phyloP scores from a whole-genome alignment of 2,888 invertebrate species.

The Cosmia pyralina region DNA sequence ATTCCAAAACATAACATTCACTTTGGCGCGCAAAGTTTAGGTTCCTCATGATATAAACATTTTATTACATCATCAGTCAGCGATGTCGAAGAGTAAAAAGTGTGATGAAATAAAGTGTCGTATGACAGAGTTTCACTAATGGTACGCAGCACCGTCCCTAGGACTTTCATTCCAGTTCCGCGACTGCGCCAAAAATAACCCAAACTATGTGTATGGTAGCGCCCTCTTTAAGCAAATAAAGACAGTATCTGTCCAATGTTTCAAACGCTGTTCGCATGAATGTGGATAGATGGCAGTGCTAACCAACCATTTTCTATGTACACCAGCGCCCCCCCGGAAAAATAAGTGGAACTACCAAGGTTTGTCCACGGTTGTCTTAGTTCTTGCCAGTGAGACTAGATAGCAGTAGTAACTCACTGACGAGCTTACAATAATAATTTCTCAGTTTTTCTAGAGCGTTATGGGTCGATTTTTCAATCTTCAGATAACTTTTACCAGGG shows the following conservation, averaged over 20 bases:
- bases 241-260: too few relatives aligned
- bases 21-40: not conserved
- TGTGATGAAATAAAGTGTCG: not conserved
- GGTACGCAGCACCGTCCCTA: too few relatives aligned
- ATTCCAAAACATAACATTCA: not conserved
- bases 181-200: not conserved
- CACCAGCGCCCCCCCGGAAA: constrained; percentile 11
- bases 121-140: not conserved
- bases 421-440: not conserved
- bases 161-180: not conserved
- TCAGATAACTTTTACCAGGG: too few relatives aligned
- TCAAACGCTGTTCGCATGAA: not conserved
- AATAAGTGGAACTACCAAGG: not conserved
- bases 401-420: not conserved
- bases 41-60: not conserved
- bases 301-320: rapidly evolving
- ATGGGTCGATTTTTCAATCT: too few relatives aligned
- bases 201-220: constrained; percentile 1
- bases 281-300: constrained; percentile 15
- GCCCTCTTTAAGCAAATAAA: constrained; percentile 18
- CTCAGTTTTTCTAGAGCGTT: too few relatives aligned
- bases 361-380: not conserved
- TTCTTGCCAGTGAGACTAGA: not conserved
- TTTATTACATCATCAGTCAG: too few relatives aligned
- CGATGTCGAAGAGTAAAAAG: not conserved